phyloP scores from a whole-genome alignment of 2,888 invertebrate genomes.

The Hirtodrosophila histrioides region DNA sequence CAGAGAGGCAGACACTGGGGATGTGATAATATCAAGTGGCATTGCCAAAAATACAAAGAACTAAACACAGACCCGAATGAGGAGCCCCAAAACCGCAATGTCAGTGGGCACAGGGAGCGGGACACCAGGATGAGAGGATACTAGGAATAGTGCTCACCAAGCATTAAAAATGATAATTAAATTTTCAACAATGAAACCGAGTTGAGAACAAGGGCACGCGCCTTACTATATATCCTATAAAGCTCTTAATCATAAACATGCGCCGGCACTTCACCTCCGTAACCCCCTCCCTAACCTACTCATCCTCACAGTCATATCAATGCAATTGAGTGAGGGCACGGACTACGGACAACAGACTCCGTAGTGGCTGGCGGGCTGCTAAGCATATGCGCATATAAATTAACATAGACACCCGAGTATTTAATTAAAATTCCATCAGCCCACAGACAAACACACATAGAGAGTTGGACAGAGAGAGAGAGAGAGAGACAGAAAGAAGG shows the following conservation, averaged over 20 bases:
- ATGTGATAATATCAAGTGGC: constrained; percentile 76
- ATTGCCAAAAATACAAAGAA: constrained; percentile 56
- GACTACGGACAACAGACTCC: constrained; percentile 2
- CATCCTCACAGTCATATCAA: constrained; percentile 21
- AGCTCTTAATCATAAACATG: constrained; percentile 81
- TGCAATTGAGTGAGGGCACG: constrained; percentile 21
- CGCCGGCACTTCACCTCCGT: constrained; percentile 70
- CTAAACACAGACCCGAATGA: constrained; percentile 21
- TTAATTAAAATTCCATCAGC: constrained; percentile 78
- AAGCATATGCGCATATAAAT: constrained; percentile 80
- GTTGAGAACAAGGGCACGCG: constrained; percentile 54
- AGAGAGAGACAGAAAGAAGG: neutral
- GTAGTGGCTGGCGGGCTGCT: constrained; percentile 43
- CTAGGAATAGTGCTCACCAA: constrained; percentile 77
- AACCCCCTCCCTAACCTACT: neutral
- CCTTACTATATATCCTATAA: constrained; percentile 41
- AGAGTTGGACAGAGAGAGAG: constrained; percentile 13
- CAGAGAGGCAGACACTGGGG: constrained; percentile 16
- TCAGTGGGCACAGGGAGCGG: constrained; percentile 1
- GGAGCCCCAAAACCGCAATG: constrained; percentile 53
- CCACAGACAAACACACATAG: constrained; percentile 46
- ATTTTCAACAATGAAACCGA: constrained; percentile 77
- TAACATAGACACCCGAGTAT: constrained; percentile 80
- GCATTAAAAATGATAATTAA: constrained; percentile 78
- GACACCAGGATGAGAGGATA: neutral